A percentile compares a stretch with the other conserved stretches of the same genome.
Conservation (phyloP, 1,140 invertebrate genomes). For the Ips typographus region DNA sequence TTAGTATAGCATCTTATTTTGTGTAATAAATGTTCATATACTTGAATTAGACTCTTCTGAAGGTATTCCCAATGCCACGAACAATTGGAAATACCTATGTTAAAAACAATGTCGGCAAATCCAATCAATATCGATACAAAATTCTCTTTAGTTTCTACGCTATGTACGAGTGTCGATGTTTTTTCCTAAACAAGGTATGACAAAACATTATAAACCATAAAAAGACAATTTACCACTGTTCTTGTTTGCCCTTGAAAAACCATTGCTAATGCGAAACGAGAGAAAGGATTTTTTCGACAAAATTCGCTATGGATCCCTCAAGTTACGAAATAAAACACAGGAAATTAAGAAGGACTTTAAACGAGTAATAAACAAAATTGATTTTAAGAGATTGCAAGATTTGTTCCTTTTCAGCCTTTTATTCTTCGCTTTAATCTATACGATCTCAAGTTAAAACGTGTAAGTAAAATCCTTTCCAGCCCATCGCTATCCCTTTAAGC, state of each 20-base stretch:
- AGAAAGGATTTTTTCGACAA: constrained; percentile 34
- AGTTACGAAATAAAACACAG: constrained; percentile 27
- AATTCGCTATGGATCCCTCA: constrained; percentile 33
- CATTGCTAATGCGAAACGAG: constrained; percentile 29
- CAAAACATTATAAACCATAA: constrained; percentile 20
- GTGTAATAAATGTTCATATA: too few species aligned
- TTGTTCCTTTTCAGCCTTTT: neutral
- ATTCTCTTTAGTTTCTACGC: constrained; percentile 1
- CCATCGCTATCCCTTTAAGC: constrained; percentile 33
- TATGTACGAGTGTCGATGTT: neutral
- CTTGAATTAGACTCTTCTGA: too few species aligned
- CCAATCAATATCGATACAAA: neutral
- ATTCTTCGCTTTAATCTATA: neutral
- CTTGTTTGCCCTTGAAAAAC: constrained; percentile 33
- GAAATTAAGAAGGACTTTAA: constrained; percentile 29
- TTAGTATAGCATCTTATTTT: too few species aligned
- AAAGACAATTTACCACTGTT: constrained; percentile 34
- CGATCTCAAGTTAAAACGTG: constrained; percentile 15
- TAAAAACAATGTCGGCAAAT: neutral
- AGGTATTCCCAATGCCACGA: neutral
- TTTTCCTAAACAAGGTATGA: constrained; percentile 16
- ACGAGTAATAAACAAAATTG: constrained; percentile 8
- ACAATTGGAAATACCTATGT: neutral
- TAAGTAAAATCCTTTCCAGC: constrained; percentile 17
- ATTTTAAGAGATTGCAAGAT: constrained; percentile 8